Conservation (phyloP, 2,797 vertebrate genomes). For the Semaprochilodus insignis region DNA sequence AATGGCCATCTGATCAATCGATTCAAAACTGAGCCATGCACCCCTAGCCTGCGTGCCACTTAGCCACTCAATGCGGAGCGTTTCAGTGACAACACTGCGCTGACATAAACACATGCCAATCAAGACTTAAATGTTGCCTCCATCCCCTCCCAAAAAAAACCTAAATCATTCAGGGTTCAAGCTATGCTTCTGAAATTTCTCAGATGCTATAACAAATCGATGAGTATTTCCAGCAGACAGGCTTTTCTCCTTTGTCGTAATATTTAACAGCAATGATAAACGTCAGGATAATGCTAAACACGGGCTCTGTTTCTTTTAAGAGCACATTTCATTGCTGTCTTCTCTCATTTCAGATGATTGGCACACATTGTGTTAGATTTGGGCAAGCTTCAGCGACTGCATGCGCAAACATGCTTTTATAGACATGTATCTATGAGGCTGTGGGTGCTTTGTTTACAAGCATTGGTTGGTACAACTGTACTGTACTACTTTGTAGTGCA, state of each 20-base stretch:
- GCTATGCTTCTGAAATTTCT: constrained; percentile 17
- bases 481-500: neutral
- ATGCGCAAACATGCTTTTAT: constrained; percentile 6
- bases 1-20: too few species aligned
- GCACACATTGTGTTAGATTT: neutral
- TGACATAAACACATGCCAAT: constrained; percentile 63
- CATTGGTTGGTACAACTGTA: neutral
- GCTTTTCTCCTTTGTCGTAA: constrained; percentile 6
- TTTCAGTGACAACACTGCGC: constrained; percentile 69
- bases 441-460: neutral
- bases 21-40: too few species aligned
- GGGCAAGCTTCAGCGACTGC: neutral
- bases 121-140: neutral
- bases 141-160: too few species aligned
- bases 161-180: neutral
- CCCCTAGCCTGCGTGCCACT: neutral
- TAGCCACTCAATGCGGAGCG: constrained; percentile 29
- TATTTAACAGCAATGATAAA: constrained; percentile 34
- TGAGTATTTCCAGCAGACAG: constrained; percentile 43
- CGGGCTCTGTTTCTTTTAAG: neutral
- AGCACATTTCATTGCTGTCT: constrained; percentile 21
- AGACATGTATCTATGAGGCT: neutral
- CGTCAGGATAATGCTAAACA: constrained; percentile 33
- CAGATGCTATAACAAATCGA: constrained; percentile 47
- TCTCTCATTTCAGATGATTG: constrained; percentile 19